Base-by-base conservation (phyloP, 2,888 invertebrate genomes). In the Amiota minor region DNA sequence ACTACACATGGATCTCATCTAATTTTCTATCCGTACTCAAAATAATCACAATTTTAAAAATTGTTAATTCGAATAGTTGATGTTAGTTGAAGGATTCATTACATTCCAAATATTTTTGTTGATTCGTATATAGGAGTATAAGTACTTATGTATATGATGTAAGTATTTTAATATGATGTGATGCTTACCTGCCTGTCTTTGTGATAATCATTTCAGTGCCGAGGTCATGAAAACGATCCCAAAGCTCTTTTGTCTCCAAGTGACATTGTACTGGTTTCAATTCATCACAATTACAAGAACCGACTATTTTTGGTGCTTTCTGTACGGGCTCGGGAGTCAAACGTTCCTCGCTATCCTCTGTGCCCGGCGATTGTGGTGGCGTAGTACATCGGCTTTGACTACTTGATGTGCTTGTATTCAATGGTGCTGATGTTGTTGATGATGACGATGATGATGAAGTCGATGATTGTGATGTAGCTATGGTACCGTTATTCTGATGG, bases 201-300 rank as follows among this genome's bases (percentile, higher is more conserved):
- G 98, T 98, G 90, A 98, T 98, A 89, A 98, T 98, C 98, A 98
- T 98, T 91, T 98, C 97, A 8, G 97, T 98, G 80, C 97, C 97
- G 79, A 98, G 91, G 80, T 96, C 95, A 88, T 96, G 95, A 91
- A 98, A 98, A 91, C 98, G 97, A 91, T 97, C 96, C 98, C 98
- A 98, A 47, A 98, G 92, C 84, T 98, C 98, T 90, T 97, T 97
- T 75, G 97, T 97, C 91, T 98, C 98, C 83, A 98, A 91, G 85
- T 96, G 95, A 89, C 98, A 98, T 81, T 96, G 94, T 83, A 97
- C 95, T 83, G 94, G 94, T 81, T 93, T 91, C 86, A 96, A 92
- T 84, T 96, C 96, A 84, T 96, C 95, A 89, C 95, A 95, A 85
- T 95, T 95, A 91, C 95, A 96, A 79, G 92, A 90, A 80, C 91